phyloP scores from a whole-genome alignment of 2,113 vertebrate genomes.

The Brachyhypopomus occidentalis region DNA sequence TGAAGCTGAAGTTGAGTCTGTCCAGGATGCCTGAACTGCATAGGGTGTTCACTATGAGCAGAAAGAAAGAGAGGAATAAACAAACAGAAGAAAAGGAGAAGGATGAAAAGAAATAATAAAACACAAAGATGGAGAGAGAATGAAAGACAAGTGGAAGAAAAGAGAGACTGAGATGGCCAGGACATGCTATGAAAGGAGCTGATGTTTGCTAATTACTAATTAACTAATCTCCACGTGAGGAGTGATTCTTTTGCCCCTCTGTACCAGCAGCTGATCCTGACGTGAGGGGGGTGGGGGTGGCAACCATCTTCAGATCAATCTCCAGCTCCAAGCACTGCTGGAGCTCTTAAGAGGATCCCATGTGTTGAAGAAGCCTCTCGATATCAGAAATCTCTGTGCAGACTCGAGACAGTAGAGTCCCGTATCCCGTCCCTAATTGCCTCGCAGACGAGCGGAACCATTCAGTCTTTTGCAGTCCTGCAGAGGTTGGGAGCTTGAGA shows the following conservation, averaged over 20 bases:
- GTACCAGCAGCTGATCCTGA: not conserved
- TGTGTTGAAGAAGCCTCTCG: not conserved
- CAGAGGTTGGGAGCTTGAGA: not conserved
- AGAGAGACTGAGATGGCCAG: conserved; percentile 2
- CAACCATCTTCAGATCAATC: not conserved
- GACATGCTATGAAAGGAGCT: not conserved
- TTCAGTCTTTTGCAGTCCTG: not conserved
- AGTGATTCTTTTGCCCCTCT: not conserved
- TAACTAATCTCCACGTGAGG: not conserved
- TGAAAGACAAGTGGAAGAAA: not conserved
- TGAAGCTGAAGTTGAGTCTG: conserved; percentile 16
- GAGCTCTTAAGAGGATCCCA: not conserved
- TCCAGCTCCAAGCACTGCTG: conserved; percentile 7
- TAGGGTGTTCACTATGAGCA: not conserved
- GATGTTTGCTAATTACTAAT: not conserved
- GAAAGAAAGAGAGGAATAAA: not conserved
- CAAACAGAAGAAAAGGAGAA: not conserved
- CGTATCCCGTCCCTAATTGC: not conserved
- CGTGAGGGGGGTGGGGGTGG: not conserved
- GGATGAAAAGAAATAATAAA: not conserved
- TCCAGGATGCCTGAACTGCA: not conserved
- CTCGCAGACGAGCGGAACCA: not conserved
- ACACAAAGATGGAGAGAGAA: not conserved
- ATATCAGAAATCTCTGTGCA: conserved; percentile 1
- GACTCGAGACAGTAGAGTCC: not conserved